These are phyloP conservation scores for Andrena bucephala DNA, from an alignment of 2,888 invertebrate genomes.

Conservation along the genomic window DNA sequence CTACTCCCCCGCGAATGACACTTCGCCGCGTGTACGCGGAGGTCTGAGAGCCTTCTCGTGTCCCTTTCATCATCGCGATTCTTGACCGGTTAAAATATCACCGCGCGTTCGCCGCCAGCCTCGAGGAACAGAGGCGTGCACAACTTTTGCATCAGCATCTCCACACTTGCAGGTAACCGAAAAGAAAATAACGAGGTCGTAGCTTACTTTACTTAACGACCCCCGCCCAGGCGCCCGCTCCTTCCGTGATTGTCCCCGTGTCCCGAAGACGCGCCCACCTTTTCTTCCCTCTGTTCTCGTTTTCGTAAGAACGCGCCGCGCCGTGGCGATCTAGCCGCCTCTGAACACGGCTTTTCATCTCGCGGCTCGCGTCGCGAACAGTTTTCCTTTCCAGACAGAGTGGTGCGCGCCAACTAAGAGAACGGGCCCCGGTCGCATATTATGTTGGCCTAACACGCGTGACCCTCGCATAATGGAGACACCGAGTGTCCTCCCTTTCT, in stretches of 20 bases:
- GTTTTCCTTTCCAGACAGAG: constrained; percentile 60
- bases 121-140: neutral
- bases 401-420: constrained; percentile 46
- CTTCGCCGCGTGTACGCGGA: neutral
- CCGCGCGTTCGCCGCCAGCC: neutral
- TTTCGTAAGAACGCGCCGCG: constrained; percentile 38
- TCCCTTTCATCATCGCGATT: constrained; percentile 17
- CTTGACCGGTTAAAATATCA: constrained; percentile 42
- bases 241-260: constrained; percentile 48
- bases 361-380: constrained; percentile 18
- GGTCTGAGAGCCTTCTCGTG: neutral
- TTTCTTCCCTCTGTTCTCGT: constrained; percentile 51
- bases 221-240: constrained; percentile 10
- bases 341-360: constrained; percentile 58
- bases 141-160: constrained; percentile 6
- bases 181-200: constrained; percentile 61
- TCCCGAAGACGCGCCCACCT: constrained; percentile 44
- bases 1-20: constrained; percentile 8
- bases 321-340: constrained; percentile 38
- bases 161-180: constrained; percentile 15
- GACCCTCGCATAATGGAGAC: constrained; percentile 75
- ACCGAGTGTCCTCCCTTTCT: constrained; percentile 43
- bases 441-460: constrained; percentile 80
- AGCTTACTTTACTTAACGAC: constrained; percentile 55
- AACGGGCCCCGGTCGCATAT: constrained; percentile 68